Percentiles rank a stretch among this genome's conserved stretches.
Conservation (phyloP, 2,797 vertebrate species). For the Huso huso region DNA sequence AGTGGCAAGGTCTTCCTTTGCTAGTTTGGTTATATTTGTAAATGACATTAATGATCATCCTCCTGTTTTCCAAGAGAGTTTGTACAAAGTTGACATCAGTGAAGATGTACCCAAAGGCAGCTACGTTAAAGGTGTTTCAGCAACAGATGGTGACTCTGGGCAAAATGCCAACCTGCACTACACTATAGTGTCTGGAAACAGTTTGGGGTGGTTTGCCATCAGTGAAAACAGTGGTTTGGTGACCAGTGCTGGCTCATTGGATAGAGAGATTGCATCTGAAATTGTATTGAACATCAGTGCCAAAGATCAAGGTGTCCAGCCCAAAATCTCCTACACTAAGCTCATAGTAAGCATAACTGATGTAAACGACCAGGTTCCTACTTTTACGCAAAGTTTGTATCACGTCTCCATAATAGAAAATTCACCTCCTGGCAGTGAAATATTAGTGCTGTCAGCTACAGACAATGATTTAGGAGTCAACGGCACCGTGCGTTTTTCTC, state of each 20-base stretch:
- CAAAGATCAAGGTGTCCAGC: conserved; percentile 91
- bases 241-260: conserved; percentile 67
- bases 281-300: conserved; percentile 91
- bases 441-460: conserved; percentile 70
- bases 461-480: conserved; percentile 89
- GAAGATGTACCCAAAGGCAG: conserved; percentile 89
- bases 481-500: conserved; percentile 81
- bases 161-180: conserved; percentile 95
- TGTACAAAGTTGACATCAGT: conserved; percentile 84
- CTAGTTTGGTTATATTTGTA: conserved; percentile 91
- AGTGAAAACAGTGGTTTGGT: conserved; percentile 94
- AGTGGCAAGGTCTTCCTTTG: conserved; percentile 78
- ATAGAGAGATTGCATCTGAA: conserved; percentile 80
- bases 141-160: conserved; percentile 91
- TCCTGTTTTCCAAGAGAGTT: conserved; percentile 77
- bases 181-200: conserved; percentile 89
- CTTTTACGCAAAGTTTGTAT: conserved; percentile 71
- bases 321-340: conserved; percentile 84
- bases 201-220: conserved; percentile 88
- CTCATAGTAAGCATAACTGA: conserved; percentile 84
- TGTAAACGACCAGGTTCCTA: conserved; percentile 86
- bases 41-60: conserved; percentile 97
- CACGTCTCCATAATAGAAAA: conserved; percentile 75
- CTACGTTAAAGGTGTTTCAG: conserved; percentile 87
- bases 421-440: conserved; percentile 69